Conservation (phyloP, 2,888 invertebrate genomes). For the Netelia fuscicornis region DNA sequence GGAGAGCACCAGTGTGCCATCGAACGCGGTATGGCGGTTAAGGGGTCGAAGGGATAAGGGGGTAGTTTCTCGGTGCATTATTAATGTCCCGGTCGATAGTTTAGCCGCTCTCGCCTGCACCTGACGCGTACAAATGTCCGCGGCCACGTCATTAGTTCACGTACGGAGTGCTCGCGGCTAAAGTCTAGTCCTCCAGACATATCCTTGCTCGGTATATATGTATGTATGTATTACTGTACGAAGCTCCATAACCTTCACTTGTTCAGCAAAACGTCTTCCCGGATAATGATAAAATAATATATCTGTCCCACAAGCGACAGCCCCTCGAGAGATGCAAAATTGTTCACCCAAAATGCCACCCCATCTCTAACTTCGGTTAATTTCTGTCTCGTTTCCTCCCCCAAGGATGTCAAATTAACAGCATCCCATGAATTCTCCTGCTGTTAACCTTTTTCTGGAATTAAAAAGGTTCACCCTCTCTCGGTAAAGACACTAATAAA, state of each 20-base stretch:
- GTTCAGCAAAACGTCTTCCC: slow-evolving; percentile 4
- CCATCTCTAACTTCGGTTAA: slow-evolving; percentile 19
- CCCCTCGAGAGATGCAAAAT: background rate
- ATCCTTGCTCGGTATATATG: slow-evolving; percentile 26
- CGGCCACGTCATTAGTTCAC: slow-evolving; percentile 81
- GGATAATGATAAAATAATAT: slow-evolving; percentile 14
- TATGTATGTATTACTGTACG: background rate
- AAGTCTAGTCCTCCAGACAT: slow-evolving; percentile 62
- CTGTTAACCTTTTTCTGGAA: background rate
- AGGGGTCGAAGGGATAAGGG: slow-evolving; percentile 66
- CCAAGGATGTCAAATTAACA: slow-evolving; percentile 14
- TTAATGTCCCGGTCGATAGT: slow-evolving; percentile 83
- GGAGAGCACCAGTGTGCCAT: slow-evolving; percentile 29
- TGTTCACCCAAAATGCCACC: background rate
- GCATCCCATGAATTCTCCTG: background rate
- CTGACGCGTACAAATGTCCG: slow-evolving; percentile 83
- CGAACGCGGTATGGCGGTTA: slow-evolving; percentile 64
- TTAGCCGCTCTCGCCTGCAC: slow-evolving; percentile 79
- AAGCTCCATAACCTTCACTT: slow-evolving; percentile 5
- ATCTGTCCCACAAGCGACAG: background rate
- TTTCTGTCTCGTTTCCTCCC: slow-evolving; percentile 9
- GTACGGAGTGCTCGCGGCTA: slow-evolving; percentile 71
- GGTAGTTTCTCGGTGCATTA: slow-evolving; percentile 77
- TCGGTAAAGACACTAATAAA: background rate
- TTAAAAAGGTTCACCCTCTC: background rate